Evolutionary conservation across 2,797 vertebrate genomes (phyloP).

Genomic region (Phataginus tetradactyla): DNA sequence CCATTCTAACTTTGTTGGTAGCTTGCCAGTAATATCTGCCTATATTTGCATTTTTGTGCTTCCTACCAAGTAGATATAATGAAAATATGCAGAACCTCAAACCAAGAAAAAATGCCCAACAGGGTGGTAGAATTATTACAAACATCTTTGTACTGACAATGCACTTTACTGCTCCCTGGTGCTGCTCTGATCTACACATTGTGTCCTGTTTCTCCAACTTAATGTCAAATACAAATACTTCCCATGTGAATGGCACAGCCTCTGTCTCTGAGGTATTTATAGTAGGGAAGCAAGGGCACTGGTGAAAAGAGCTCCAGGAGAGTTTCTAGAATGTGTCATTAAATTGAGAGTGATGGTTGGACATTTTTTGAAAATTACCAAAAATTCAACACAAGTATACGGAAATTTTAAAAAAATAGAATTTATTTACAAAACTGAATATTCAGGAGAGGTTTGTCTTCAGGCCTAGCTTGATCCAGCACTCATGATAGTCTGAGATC

Average conservation of each 20-base stretch:
- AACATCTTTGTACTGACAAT: background rate
- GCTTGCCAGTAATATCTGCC: background rate
- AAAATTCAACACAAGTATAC: background rate
- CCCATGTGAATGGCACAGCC: background rate
- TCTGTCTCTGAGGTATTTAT: background rate
- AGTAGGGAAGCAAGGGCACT: background rate
- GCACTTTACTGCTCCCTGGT: background rate
- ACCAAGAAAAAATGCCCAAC: background rate
- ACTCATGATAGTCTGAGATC: background rate
- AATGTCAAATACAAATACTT: background rate
- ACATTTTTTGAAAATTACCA: background rate
- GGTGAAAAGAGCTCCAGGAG: background rate
- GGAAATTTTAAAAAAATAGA: background rate
- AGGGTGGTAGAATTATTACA: background rate
- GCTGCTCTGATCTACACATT: background rate
- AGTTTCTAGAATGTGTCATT: background rate
- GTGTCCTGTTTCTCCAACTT: background rate
- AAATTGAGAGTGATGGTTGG: background rate
- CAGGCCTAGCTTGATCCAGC: background rate
- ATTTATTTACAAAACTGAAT: background rate
- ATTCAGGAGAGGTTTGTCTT: background rate
- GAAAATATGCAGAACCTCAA: background rate
- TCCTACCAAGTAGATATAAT: background rate
- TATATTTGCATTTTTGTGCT: background rate
- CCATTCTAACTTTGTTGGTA: background rate